phyloP scores from a whole-genome alignment of 1,140 invertebrate species.

The Drosophila bocqueti region DNA sequence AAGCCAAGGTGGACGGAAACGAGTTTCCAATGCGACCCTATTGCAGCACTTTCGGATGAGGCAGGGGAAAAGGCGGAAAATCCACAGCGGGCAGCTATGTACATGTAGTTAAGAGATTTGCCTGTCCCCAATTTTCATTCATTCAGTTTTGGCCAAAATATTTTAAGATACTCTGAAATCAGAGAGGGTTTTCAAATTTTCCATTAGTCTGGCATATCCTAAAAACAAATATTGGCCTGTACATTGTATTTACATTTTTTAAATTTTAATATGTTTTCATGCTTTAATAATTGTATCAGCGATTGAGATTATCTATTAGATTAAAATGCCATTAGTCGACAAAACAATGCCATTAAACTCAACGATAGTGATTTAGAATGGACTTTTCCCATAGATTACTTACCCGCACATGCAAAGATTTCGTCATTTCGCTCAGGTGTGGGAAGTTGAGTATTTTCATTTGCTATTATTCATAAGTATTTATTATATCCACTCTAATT shows the following conservation, averaged over 20 bases:
- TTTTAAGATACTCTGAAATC: slow-evolving; percentile 25
- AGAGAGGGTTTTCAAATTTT: background rate
- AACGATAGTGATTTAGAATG: background rate
- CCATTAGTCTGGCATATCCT: background rate
- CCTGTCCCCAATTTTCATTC: slow-evolving; percentile 37
- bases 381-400: background rate
- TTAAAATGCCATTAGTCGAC: background rate
- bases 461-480: too few species aligned
- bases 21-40: slow-evolving; percentile 58
- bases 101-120: slow-evolving; percentile 24
- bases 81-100: background rate
- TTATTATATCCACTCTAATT: background rate
- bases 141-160: slow-evolving; percentile 44
- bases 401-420: background rate
- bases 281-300: background rate
- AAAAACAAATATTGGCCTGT: too few species aligned
- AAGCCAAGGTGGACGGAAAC: slow-evolving; percentile 79
- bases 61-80: slow-evolving; percentile 20
- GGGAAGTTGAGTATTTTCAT: too few species aligned
- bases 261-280: background rate
- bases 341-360: background rate
- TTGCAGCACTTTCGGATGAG: slow-evolving; percentile 31
- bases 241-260: background rate
- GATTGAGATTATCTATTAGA: background rate
- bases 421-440: background rate